A percentile compares a stretch with the other conserved stretches of the same genome.
Conservation (phyloP, 2,113 vertebrate species). For the Coptodon bakossiorum region DNA sequence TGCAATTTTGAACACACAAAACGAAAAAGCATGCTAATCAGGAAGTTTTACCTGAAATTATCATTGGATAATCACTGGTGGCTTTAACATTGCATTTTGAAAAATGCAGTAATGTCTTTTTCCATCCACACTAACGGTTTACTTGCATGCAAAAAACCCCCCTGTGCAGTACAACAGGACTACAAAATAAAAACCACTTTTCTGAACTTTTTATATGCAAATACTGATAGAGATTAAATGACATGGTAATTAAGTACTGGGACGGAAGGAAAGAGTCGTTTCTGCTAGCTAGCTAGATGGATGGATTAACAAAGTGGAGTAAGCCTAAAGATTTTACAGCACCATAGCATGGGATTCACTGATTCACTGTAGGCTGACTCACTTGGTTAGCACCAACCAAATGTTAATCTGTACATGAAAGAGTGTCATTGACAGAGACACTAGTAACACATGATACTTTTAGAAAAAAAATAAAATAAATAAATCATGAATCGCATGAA, state of each 20-base stretch:
- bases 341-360: neutral
- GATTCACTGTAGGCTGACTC: neutral
- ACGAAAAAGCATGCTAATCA: neutral
- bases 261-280: fast-evolving
- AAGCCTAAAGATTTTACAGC: neutral
- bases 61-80: fast-evolving
- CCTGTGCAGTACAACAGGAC: neutral
- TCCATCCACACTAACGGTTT: neutral
- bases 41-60: neutral
- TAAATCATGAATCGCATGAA: neutral
- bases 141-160: neutral
- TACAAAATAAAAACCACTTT: neutral
- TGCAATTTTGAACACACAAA: neutral
- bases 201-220: neutral
- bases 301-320: neutral
- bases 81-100: neutral
- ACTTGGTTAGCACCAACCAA: neutral
- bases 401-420: neutral
- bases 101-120: neutral
- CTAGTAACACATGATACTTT: neutral
- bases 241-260: neutral
- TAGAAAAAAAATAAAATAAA: neutral
- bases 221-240: neutral
- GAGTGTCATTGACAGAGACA: neutral
- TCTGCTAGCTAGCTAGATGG: neutral